Evolutionary conservation across 2,888 invertebrate genomes (phyloP).

Genomic region (Hipparchia sbordonii): DNA sequence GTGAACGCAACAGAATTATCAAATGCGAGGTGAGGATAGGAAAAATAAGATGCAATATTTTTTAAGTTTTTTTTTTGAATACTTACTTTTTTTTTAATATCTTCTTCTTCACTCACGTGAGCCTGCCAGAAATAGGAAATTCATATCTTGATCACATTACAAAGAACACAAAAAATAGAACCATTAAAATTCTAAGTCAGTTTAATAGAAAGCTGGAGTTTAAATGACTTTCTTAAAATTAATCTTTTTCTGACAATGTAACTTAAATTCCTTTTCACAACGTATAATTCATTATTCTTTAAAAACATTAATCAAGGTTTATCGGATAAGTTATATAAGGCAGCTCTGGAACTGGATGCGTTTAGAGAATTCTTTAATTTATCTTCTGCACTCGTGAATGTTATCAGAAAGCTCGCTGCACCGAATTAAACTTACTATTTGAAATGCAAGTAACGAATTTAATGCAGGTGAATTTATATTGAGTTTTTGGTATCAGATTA

Average conservation of each 20-base stretch:
- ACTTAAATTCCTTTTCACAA: slow-evolving; percentile 22
- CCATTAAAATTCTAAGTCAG: not conserved
- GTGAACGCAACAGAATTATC: too few relatives aligned
- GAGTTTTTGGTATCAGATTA: not conserved
- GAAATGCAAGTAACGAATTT: not conserved
- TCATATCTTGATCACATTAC: too few relatives aligned
- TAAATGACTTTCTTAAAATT: slow-evolving; percentile 17
- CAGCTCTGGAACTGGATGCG: slow-evolving; percentile 24
- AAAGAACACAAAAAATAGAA: not conserved
- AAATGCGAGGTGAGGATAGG: too few relatives aligned
- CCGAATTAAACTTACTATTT: slow-evolving; percentile 20
- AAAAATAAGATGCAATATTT: too few relatives aligned
- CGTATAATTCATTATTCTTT: slow-evolving; percentile 28
- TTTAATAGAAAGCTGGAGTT: not conserved
- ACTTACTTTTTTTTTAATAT: too few relatives aligned
- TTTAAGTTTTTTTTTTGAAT: too few relatives aligned
- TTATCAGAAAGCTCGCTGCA: slow-evolving; percentile 18
- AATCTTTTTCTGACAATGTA: slow-evolving; percentile 18
- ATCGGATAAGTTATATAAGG: slow-evolving; percentile 28
- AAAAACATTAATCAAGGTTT: slow-evolving; percentile 26
- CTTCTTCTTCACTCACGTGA: too few relatives aligned
- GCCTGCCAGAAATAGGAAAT: too few relatives aligned
- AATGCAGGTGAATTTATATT: not conserved
- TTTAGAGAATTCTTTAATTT: slow-evolving; percentile 23
- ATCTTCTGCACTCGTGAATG: slow-evolving; percentile 20